Percentiles rank a stretch among this genome's conserved stretches.
Conservation (phyloP, 2,113 vertebrate genomes). For the Isurus oxyrinchus region DNA sequence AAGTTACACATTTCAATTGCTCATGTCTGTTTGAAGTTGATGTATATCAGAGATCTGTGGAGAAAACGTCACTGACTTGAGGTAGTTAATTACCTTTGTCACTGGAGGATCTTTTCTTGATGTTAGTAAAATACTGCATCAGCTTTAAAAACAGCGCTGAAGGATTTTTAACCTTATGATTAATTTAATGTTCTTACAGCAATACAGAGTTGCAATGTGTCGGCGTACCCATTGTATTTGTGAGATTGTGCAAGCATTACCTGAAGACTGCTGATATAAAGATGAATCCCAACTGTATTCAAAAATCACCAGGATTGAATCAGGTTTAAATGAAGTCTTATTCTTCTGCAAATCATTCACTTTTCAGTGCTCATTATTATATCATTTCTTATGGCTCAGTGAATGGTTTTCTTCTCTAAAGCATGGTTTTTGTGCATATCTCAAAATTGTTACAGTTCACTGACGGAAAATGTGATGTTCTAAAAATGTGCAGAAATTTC, state of each 20-base stretch:
- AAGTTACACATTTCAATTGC: not conserved
- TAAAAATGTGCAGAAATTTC: not conserved
- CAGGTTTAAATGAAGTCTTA: not conserved
- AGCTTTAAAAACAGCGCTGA: not conserved
- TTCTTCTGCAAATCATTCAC: not conserved
- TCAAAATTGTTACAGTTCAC: not conserved
- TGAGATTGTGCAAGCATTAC: not conserved
- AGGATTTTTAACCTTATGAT: not conserved
- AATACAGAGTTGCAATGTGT: constrained; percentile 17
- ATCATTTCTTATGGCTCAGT: not conserved
- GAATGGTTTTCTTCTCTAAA: not conserved
- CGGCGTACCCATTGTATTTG: not conserved
- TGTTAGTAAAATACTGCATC: not conserved
- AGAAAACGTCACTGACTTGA: not conserved
- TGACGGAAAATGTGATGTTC: not conserved
- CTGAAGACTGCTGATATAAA: not conserved
- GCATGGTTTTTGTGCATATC: not conserved
- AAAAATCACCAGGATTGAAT: not conserved
- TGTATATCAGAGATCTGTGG: not conserved
- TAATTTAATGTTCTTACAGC: not conserved
- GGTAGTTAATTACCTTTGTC: not conserved
- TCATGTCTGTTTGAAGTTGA: not conserved
- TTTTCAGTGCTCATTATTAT: not conserved
- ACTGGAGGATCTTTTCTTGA: not conserved
- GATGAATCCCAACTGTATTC: not conserved